Base-by-base conservation (phyloP, 2,888 invertebrate genomes). In the Cremastobaeus sp. region DNA sequence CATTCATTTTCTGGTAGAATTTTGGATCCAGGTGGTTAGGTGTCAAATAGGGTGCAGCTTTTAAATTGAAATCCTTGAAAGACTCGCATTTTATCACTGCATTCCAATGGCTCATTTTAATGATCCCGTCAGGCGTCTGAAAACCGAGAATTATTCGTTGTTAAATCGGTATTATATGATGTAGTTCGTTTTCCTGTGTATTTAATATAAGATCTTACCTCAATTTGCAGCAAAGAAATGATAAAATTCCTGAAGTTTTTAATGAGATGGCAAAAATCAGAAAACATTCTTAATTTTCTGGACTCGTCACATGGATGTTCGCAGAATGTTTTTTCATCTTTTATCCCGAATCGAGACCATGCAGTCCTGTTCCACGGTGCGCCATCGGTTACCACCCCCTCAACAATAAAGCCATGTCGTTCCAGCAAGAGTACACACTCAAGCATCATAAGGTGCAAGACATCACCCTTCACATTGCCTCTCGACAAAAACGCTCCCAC, bases 401-500 rank as follows among this genome's bases (percentile, higher is more conserved):
- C 77, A 0, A 80, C 75, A 37, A 18, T 37, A 35, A 78, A 72
- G 0, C 75, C 76, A 43, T 52, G 35, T n/a, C 75, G 73, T 59
- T 80, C 77, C 9, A 76, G 12, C 1, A 82, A 71, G 9, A 77
- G 57, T 4, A 80, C 74, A 12, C 72, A 74, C 50, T 82, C 80
- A 11, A 81, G n/a, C 28, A 81, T 34, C 6, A 82, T 25, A 30
- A 78, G 55, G 25, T 78, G 66, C 4, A 80, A 64, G 8, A 78
- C 70, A 14, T 32, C 64, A 28, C 79, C 68, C 9, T 64, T 43
- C 5, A 78, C 78, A 59, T 76, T 70, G 3, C 77, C 76, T 52
- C 71, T 79, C 25, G 76, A 79, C 1, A 82, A 43, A 62, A 82
- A 82, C n/a, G 72, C 69, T 1, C 65, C 81, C 11, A 82, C 21